Percentiles rank a stretch among this genome's conserved stretches.
Conservation (phyloP, 2,888 invertebrate genomes). For the Athalia circularis region DNA sequence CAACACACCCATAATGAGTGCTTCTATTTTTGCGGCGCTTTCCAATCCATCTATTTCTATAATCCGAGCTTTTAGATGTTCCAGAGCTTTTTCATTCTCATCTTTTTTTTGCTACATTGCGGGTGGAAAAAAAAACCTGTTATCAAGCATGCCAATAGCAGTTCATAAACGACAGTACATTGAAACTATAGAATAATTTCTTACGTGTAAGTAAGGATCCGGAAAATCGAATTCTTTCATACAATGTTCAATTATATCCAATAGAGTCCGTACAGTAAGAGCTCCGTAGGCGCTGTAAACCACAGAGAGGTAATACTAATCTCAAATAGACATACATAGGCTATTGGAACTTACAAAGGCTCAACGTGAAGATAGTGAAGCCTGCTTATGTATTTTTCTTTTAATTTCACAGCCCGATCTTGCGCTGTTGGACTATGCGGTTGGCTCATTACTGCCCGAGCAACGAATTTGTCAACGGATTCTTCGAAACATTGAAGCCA, state of each 20-base stretch:
- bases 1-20: conserved; percentile 78
- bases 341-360: conserved; percentile 82
- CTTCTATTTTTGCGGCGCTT: conserved; percentile 70
- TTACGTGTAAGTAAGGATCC: conserved; percentile 84
- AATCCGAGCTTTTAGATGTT: conserved; percentile 81
- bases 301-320: conserved; percentile 1
- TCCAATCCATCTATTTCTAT: conserved; percentile 82
- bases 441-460: conserved; percentile 87
- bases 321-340: not conserved
- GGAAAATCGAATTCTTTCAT: conserved; percentile 93
- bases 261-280: conserved; percentile 90
- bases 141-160: not conserved
- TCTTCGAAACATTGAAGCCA: conserved; percentile 95
- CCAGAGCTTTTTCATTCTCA: conserved; percentile 90
- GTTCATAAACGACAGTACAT: no score
- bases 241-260: conserved; percentile 95
- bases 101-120: conserved; percentile 87
- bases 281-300: conserved; percentile 82
- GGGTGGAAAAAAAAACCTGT: conserved; percentile 58
- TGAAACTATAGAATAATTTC: conserved; percentile 47
- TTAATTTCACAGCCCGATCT: conserved; percentile 88
- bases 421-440: conserved; percentile 85
- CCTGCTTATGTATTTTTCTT: conserved; percentile 87
- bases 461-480: conserved; percentile 89
- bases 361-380: conserved; percentile 85